Evolutionary conservation across 1,140 invertebrate species (phyloP), one percentile per base, ranked within the genome.

Genomic region (Brachionus paranguensis): DNA sequence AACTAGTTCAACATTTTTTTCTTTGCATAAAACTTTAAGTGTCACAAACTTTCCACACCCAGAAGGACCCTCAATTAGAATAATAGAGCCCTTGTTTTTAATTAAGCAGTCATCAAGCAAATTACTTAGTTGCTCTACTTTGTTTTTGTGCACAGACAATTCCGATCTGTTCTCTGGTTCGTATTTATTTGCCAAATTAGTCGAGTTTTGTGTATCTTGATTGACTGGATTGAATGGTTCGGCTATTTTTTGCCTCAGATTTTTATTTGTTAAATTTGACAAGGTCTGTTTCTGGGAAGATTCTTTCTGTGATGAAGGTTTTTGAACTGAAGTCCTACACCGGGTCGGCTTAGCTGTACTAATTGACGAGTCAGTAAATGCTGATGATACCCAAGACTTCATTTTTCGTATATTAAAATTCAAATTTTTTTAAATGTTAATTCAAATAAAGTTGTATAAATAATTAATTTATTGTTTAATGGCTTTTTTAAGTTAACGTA

Each of bases 351-450:
- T 81, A 12, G 20, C 43, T 45, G 33, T 64, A 27, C 20, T 64
- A 10, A 81, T 29, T 60, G 20, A 33, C 20, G 41, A 64, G 27
- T 81, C 78, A 14, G 17, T 37, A 60, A 81, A 81, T 45, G 78
- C 78, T 20, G 78, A 81, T 45, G 78, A 60, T 60, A 81, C 78
- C 78, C 78, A 81, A 17, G 78, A 60, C 10, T 81, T 81, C 78
- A 81, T 81, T 68, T 47, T 47, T 47, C 45, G 2, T 6, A 3
- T 47, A 47, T 14, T 37, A 47, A 47, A 47, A 47, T 47, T 14
- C 2, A 47, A 47, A 12, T 47, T 47, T 14, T 37, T 37, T 37
- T 37, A 6, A 37, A 37, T 37, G 33, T 37, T 37, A 5, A 37
- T 37, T 37, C 11, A 47, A 47, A 47, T 0, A 12, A 47, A 47